Evolutionary conservation across 2,888 invertebrate genomes (phyloP), one percentile per base, ranked within the genome.

Genomic region (Perizoma flavofasciatum): DNA sequence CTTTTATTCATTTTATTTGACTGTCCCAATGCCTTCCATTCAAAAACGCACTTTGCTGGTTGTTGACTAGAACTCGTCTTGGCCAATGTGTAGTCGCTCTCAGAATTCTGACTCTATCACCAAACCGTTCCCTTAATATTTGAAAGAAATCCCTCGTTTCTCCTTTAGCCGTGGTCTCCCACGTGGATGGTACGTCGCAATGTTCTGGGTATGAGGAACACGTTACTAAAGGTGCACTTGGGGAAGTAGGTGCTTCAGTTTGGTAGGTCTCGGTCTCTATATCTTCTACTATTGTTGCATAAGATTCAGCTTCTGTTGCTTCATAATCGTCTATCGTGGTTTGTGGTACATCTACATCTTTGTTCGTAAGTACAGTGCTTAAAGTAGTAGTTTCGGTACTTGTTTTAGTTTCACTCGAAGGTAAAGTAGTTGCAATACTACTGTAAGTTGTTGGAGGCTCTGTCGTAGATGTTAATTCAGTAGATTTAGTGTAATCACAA

Each of bases 111-210:
- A 85, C 66, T 40, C 75, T 70, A 55, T 79, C 67, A 0, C 89
- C 88, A 57, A 70, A 89, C 7, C 75, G 73, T 10, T 79, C 76
- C 65, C 67, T 82, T 4, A 90, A 66, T 61, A 90, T 82, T 73
- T 83, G 83, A 35, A 75, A 83, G 49, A 87, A 88, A 58, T 91
- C 90, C 68, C 88, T 82, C 0, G 75, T 83, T 73, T 91, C 90
- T 1, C 84, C 85, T 43, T 63, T 58, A 1, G 65, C 50, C n/a
- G 91, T 90, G 0, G 89, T 89, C 61, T 88, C 88, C 91, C 91
- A 91, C 1, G 83, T 82, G 0, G 55, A 49, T 0, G 88, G 89
- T 41, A 75, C 62, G n/a, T 78, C 62, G 53, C 90, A 91, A 34
- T 78, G 61, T 47, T 79, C 63, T 2, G 61, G 61, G 35, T 61